phyloP scores from a whole-genome alignment of 2,888 invertebrate species.

The Orthosia gothica region DNA sequence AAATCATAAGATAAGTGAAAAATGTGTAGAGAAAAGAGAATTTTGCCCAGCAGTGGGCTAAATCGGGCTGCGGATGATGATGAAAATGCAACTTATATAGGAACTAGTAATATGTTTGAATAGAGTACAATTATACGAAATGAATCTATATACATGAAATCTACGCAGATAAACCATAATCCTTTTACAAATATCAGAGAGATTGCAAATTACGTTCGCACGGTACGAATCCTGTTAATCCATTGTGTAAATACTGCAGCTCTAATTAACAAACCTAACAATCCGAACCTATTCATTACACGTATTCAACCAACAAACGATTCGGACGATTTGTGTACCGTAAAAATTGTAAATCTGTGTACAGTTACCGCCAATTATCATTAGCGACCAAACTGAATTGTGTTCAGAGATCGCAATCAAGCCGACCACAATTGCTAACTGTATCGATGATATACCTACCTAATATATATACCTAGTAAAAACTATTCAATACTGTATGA shows the following conservation, averaged over 20 bases:
- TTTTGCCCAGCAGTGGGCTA: no score
- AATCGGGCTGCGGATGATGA: not conserved
- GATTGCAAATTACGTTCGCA: slow-evolving; percentile 7
- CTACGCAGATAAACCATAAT: not conserved
- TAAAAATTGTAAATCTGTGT: slow-evolving; percentile 54
- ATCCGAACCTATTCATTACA: slow-evolving; percentile 31
- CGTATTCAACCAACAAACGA: slow-evolving; percentile 28
- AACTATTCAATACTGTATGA: slow-evolving; percentile 19
- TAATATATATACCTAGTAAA: not conserved
- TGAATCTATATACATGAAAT: not conserved
- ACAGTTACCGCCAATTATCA: slow-evolving; percentile 48
- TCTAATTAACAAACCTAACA: slow-evolving; percentile 19
- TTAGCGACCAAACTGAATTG: slow-evolving; percentile 33
- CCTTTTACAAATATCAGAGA: slow-evolving; percentile 12
- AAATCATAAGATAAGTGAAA: not conserved
- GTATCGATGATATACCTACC: slow-evolving; percentile 4
- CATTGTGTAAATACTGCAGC: slow-evolving; percentile 26
- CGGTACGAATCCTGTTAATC: slow-evolving; percentile 11
- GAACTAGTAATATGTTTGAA: not conserved
- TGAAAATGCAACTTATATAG: not conserved
- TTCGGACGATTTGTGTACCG: slow-evolving; percentile 23
- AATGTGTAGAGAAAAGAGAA: no score
- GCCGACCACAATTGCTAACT: slow-evolving; percentile 37
- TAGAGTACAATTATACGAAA: not conserved
- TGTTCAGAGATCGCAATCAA: slow-evolving; percentile 31